These are phyloP conservation scores for Elegia similella DNA, from an alignment of 2,888 invertebrate species.

Conservation along the genomic window DNA sequence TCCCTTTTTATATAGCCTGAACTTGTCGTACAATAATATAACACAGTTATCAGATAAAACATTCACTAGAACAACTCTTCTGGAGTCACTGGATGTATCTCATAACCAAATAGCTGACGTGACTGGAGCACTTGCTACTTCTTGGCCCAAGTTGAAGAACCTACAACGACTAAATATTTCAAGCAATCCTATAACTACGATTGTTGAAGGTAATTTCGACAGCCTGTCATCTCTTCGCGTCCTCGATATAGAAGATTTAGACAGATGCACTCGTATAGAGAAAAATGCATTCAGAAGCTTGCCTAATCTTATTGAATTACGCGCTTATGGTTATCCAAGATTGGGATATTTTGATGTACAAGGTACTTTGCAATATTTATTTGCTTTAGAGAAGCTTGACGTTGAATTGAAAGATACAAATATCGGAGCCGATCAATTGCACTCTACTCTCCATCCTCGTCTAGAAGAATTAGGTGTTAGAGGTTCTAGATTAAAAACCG, in stretches of 20 bases:
- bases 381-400: slow-evolving; percentile 88
- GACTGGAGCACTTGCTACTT: slow-evolving; percentile 81
- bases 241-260: slow-evolving; percentile 85
- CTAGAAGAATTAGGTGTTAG: slow-evolving; percentile 87
- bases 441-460: slow-evolving; percentile 89
- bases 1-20: slow-evolving; percentile 90
- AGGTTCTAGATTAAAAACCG: slow-evolving; percentile 87
- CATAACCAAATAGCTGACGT: slow-evolving; percentile 85
- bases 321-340: slow-evolving; percentile 89
- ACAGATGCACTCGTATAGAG: slow-evolving; percentile 88
- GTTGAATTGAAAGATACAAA: slow-evolving; percentile 93
- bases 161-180: slow-evolving; percentile 90
- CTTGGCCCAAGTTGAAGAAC: slow-evolving; percentile 86
- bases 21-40: slow-evolving; percentile 90
- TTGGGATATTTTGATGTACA: slow-evolving; percentile 93
- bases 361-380: slow-evolving; percentile 88
- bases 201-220: slow-evolving; percentile 89
- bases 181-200: slow-evolving; percentile 88
- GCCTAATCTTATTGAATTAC: slow-evolving; percentile 85
- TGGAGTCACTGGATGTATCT: slow-evolving; percentile 90
- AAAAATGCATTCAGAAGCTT: slow-evolving; percentile 89
- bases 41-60: slow-evolving; percentile 83
- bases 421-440: slow-evolving; percentile 91
- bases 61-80: slow-evolving; percentile 89
- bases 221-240: slow-evolving; percentile 84